phyloP scores from a whole-genome alignment of 2,888 invertebrate species.

The Hydrotaea cyrtoneurina region DNA sequence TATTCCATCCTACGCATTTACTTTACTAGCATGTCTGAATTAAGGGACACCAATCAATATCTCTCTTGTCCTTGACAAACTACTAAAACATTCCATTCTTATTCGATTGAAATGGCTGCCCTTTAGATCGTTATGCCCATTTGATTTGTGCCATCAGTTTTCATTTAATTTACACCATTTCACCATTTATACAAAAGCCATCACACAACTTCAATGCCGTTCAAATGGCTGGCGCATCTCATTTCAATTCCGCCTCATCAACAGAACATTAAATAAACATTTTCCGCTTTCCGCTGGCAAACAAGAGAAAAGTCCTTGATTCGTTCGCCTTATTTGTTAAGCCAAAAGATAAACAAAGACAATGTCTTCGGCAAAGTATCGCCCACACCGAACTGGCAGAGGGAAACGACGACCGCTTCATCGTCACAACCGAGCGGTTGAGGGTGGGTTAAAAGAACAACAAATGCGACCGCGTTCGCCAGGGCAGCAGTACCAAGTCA shows the following conservation, averaged over 20 bases:
- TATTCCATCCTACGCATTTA: too few relatives aligned
- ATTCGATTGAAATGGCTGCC: too few relatives aligned
- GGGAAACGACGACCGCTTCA: too few relatives aligned
- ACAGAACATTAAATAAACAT: slow-evolving; percentile 7
- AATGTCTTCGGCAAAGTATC: not conserved
- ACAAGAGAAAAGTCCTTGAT: slow-evolving; percentile 44
- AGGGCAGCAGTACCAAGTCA: slow-evolving; percentile 3
- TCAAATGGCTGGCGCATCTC: not conserved
- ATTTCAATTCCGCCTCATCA: not conserved
- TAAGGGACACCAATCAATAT: too few relatives aligned
- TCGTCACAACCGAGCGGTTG: too few relatives aligned
- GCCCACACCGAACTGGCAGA: too few relatives aligned
- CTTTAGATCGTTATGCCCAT: not conserved
- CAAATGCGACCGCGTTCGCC: not conserved
- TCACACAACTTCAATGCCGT: not conserved
- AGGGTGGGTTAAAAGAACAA: not conserved
- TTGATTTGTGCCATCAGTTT: not conserved
- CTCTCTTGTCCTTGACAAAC: too few relatives aligned
- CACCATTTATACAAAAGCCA: not conserved
- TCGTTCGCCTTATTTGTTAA: slow-evolving; percentile 21
- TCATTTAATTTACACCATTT: not conserved
- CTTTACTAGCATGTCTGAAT: too few relatives aligned
- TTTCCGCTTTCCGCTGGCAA: slow-evolving; percentile 37
- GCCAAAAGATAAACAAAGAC: slow-evolving; percentile 53
- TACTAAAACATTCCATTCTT: too few relatives aligned